Evolutionary conservation across 2,888 invertebrate species (phyloP).

Genomic region (Macaria notata): DNA sequence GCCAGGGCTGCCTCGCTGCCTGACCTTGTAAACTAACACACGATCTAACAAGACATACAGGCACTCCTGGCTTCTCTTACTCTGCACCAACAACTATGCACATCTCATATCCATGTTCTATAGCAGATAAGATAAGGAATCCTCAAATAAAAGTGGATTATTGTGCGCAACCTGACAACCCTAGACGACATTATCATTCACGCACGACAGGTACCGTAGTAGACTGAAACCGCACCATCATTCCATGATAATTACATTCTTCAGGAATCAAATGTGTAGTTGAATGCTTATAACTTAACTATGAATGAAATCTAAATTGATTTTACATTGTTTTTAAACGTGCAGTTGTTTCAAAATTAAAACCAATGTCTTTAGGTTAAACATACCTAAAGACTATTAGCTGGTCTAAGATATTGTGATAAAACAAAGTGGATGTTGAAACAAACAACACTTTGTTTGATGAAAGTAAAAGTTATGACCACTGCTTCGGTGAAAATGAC

Average conservation of each 20-base stretch:
- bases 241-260: constrained; percentile 13
- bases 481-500: constrained; percentile 65
- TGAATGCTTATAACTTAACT: too few species aligned
- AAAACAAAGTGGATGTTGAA: constrained; percentile 33
- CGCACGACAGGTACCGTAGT: constrained; percentile 14
- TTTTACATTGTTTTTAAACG: not conserved
- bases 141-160: not conserved
- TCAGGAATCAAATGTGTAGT: not conserved
- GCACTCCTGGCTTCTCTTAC: not conserved
- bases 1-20: constrained; percentile 31
- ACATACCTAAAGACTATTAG: too few species aligned
- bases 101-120: not conserved
- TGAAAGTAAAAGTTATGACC: constrained; percentile 73
- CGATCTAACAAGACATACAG: not conserved
- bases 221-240: constrained; percentile 13
- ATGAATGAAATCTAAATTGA: not conserved
- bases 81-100: not conserved
- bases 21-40: constrained; percentile 28
- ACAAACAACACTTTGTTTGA: constrained; percentile 50
- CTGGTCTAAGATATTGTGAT: too few species aligned
- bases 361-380: not conserved
- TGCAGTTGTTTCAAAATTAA: not conserved
- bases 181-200: constrained; percentile 14
- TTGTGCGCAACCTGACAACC: constrained; percentile 18
- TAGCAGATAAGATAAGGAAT: not conserved